Conservation (phyloP, 2,113 vertebrate species). For the Plecotus auritus region DNA sequence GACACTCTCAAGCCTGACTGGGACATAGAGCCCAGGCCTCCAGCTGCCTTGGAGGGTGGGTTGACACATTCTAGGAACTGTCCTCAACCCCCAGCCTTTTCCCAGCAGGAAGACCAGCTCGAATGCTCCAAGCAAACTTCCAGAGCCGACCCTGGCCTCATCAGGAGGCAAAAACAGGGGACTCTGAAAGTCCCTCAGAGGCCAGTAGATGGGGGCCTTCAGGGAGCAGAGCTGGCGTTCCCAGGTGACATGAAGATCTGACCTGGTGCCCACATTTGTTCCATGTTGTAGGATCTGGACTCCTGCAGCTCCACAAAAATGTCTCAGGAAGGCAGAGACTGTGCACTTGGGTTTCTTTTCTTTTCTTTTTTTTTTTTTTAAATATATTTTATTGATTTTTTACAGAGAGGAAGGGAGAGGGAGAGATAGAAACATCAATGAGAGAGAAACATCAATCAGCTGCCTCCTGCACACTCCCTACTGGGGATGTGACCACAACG, state of each 20-base stretch:
- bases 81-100: too few relatives aligned
- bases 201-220: too few relatives aligned
- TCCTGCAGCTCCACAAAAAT: not conserved
- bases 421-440: too few relatives aligned
- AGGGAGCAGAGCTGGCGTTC: not conserved
- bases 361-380: too few relatives aligned
- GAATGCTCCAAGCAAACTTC: not conserved
- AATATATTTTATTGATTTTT: too few relatives aligned
- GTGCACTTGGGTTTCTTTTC: not conserved
- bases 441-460: too few relatives aligned
- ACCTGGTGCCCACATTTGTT: not conserved
- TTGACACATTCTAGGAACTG: not conserved
- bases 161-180: not conserved
- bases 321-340: rapidly evolving
- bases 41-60: not conserved
- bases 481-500: too few relatives aligned
- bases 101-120: not conserved
- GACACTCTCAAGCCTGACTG: not conserved
- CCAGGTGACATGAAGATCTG: not conserved
- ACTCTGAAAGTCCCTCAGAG: rapidly evolving
- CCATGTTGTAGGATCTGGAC: not conserved
- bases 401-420: too few relatives aligned
- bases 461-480: too few relatives aligned
- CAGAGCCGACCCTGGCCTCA: not conserved
- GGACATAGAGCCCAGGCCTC: rapidly evolving